Percentiles rank a stretch among this genome's conserved stretches.
Evolutionary conservation across 1,140 invertebrate species (phyloP).

Genomic region (Arctopsyche grandis): DNA sequence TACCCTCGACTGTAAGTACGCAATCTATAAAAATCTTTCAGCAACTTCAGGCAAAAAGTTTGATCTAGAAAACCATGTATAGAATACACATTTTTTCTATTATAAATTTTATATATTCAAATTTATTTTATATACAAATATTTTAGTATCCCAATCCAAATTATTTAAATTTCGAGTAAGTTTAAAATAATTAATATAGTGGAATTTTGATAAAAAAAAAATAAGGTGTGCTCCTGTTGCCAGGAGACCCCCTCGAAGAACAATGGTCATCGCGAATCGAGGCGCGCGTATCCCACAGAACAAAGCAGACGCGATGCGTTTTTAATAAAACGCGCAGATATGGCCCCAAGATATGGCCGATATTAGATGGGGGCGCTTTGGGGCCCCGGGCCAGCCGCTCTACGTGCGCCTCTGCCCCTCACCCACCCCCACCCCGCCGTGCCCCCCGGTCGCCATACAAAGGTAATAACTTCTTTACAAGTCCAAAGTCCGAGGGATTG

Average conservation of each 20-base stretch:
- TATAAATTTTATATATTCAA: no score
- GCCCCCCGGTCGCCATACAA: slow-evolving; percentile 56
- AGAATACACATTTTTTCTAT: no score
- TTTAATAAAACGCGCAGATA: slow-evolving; percentile 55
- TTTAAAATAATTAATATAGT: no score
- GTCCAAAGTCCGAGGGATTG: slow-evolving; percentile 70
- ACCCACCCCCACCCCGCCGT: not conserved
- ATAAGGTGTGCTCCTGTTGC: not conserved
- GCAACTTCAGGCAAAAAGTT: no score
- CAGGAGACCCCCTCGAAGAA: slow-evolving; percentile 37
- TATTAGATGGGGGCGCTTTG: slow-evolving; percentile 40
- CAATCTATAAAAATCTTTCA: no score
- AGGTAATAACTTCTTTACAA: slow-evolving; percentile 71
- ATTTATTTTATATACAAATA: no score
- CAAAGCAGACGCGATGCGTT: slow-evolving; percentile 54
- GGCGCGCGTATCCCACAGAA: slow-evolving; percentile 31
- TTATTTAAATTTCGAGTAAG: no score
- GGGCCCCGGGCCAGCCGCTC: slow-evolving; percentile 57
- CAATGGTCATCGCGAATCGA: slow-evolving; percentile 46
- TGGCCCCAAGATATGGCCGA: slow-evolving; percentile 52
- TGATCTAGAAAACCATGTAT: no score
- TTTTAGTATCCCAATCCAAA: no score
- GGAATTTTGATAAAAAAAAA: no score
- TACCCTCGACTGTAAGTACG: no score
- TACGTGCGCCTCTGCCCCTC: slow-evolving; percentile 58